Conservation (phyloP, 2,888 invertebrate species). For the Calameuta pallipes region DNA sequence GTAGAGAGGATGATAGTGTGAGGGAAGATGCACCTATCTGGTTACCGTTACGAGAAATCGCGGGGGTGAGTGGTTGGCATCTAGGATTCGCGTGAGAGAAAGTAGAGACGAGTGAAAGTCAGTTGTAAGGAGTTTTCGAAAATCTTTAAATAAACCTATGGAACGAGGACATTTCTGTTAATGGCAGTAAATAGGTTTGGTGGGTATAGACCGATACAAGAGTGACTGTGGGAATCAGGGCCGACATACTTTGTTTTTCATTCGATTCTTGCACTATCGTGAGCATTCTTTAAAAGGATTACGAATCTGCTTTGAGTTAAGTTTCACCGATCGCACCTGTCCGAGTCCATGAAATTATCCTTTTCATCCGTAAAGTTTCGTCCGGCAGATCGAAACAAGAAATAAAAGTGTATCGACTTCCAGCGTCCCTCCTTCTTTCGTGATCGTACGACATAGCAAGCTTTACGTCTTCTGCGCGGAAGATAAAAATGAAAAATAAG, state of each 20-base stretch:
- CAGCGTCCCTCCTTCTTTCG: background rate
- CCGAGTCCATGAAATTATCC: conserved; percentile 27
- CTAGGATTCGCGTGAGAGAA: background rate
- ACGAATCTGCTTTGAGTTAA: conserved; percentile 28
- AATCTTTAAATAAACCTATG: background rate
- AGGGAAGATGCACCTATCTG: background rate
- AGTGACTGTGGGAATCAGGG: background rate
- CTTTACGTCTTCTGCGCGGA: background rate
- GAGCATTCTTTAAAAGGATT: conserved; percentile 7
- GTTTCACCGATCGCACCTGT: conserved; percentile 38
- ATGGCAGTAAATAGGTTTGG: background rate
- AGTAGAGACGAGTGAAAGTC: background rate
- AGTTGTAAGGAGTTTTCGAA: background rate
- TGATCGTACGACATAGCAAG: background rate
- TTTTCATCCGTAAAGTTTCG: background rate
- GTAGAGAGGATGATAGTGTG: background rate
- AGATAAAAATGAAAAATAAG: background rate
- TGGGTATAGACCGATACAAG: background rate
- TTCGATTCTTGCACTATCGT: background rate
- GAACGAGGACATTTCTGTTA: background rate
- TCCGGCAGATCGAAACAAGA: background rate
- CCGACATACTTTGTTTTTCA: background rate
- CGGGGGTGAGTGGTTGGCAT: background rate
- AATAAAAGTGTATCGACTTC: background rate
- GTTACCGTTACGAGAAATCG: background rate